Evolutionary conservation across 2,888 invertebrate species (phyloP), one percentile per base, ranked within the genome.

Genomic region (Drosophila subsilvestris): DNA sequence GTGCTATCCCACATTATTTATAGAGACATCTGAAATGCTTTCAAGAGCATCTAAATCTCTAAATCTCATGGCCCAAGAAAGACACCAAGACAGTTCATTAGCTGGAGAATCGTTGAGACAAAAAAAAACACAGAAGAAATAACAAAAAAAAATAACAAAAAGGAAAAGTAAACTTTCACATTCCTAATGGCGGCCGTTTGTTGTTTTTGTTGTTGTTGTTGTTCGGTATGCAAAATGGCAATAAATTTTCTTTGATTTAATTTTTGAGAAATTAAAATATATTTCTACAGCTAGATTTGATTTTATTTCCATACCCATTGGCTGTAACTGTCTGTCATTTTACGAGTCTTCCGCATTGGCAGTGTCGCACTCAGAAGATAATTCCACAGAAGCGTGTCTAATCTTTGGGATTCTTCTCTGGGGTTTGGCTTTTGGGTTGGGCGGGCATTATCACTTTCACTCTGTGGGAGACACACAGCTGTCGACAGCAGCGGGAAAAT

Each of bases 81-180:
- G 14, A n/a, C 37, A 37, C 37, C n/a, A 1, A 37, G 78, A 67
- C 78, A 84, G 74, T 81, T 85, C 85, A 85, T 82, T 82, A 82
- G 82, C 63, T 73, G 37, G 37, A 37, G 37, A 37, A 37, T 37
- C 37, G 37, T 22, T 25, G 7, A 66, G 42, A 67, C 20, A 66
- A 56, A 63, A 55, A 62, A 43, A 32, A 43, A 59, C 12, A 25
- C 25, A 50, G 10, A 49, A 59, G 6, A 44, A 50, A 5, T 20
- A 51, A 1, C 12, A 20, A n/a, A 29, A 47, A 56, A 62, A 37
- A 61, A 45, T 22, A 45, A 48, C 61, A 53, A 74, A 77, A 83
- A 80, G 78, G 75, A 88, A 83, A 88, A 86, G 76, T 76, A 53
- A 88, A 84, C 88, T 84, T 84, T 84, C 84, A 86, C 88, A 86